phyloP scores from a whole-genome alignment of 2,888 invertebrate species.

The Acrobasis repandana region DNA sequence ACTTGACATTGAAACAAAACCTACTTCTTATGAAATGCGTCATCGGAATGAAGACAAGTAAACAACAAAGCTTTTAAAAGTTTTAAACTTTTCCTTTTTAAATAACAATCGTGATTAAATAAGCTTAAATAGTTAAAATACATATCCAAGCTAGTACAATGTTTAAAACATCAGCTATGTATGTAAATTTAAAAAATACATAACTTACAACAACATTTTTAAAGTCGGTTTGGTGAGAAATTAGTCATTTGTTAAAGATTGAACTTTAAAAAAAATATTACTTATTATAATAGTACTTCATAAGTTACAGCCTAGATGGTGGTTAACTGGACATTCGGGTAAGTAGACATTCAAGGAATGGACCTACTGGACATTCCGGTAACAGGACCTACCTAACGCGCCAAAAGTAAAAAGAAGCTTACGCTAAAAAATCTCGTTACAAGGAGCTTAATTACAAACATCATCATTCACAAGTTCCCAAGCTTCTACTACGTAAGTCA shows the following conservation, averaged over 20 bases:
- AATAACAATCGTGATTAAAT: not conserved
- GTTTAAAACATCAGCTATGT: no score
- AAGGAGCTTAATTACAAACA: constrained; percentile 1
- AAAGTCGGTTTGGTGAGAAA: no score
- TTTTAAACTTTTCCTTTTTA: not conserved
- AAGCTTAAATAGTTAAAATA: not conserved
- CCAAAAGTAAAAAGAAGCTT: not conserved
- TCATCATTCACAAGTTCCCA: constrained; percentile 9
- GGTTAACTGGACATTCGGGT: no score
- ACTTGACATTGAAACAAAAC: not conserved
- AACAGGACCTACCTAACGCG: no score
- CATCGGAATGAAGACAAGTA: not conserved
- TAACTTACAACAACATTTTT: no score
- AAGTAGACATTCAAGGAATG: no score
- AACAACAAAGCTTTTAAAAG: not conserved
- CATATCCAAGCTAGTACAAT: no score
- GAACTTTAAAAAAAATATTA: no score
- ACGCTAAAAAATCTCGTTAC: not conserved
- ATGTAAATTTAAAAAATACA: no score
- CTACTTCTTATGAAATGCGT: not conserved
- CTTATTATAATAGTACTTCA: no score
- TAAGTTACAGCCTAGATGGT: not conserved
- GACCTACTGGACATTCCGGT: no score
- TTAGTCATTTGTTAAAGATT: no score
- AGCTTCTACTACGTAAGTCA: not conserved